Evolutionary conservation across 2,797 vertebrate species (phyloP).

Genomic region (Hipposideros larvatus): DNA sequence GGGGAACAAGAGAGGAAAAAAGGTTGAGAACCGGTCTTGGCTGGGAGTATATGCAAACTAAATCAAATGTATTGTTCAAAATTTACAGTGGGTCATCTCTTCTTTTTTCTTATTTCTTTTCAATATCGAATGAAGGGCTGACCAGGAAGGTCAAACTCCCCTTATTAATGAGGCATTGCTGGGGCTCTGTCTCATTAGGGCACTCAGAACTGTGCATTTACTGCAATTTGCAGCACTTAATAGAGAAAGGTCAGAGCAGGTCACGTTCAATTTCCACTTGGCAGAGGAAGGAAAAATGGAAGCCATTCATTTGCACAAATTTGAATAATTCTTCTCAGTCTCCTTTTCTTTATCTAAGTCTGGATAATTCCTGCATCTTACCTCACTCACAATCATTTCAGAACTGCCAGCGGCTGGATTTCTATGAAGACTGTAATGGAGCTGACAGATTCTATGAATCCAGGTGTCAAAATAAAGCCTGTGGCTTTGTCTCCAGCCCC

Average conservation of each 20-base stretch:
- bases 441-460: conserved; percentile 96
- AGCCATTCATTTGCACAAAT: conserved; percentile 99
- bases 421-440: conserved; percentile 94
- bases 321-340: conserved; percentile 98
- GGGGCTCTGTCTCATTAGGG: conserved; percentile 91
- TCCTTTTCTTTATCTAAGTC: conserved; percentile 89
- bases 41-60: conserved; percentile 90
- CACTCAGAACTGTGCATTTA: conserved; percentile 94
- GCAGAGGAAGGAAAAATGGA: conserved; percentile 96
- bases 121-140: conserved; percentile 93
- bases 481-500: conserved; percentile 80
- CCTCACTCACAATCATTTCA: conserved; percentile 91
- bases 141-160: conserved; percentile 93
- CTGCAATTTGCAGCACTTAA: conserved; percentile 98
- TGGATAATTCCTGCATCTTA: conserved; percentile 90
- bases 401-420: conserved; percentile 87
- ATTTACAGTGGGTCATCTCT: conserved; percentile 93
- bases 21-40: conserved; percentile 76
- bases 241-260: conserved; percentile 97
- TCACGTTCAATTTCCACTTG: conserved; percentile 99
- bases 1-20: conserved; percentile 58
- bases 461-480: conserved; percentile 98
- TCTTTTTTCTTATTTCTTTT: conserved; percentile 93
- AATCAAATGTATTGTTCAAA: conserved; percentile 93
- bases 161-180: conserved; percentile 95